Conservation (phyloP, 2,797 vertebrate species). For the Platalea minor region DNA sequence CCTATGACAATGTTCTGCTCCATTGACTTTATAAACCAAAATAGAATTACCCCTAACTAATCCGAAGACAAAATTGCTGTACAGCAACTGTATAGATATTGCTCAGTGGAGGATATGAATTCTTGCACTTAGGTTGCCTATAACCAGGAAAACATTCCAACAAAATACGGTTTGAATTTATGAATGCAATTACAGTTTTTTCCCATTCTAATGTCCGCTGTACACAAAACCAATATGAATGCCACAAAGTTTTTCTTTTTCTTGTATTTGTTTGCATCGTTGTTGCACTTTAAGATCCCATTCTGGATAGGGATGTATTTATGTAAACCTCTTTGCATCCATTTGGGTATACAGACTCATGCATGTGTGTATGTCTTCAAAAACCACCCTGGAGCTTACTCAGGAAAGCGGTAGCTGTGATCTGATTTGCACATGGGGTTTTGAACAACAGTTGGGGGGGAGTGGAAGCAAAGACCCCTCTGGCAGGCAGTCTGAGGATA, state of each 20-base stretch:
- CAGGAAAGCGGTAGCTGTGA: neutral
- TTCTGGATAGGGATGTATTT: neutral
- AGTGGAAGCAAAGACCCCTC: neutral
- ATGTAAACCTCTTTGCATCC: neutral
- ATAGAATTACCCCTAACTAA: constrained; percentile 53
- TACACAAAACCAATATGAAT: neutral
- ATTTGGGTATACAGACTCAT: neutral
- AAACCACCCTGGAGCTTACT: neutral
- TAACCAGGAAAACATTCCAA: neutral
- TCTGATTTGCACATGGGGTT: neutral
- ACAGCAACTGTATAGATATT: neutral
- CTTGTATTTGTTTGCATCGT: neutral
- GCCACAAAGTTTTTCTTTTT: neutral
- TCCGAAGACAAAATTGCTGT: neutral
- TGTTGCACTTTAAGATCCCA: neutral
- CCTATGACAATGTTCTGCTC: constrained; percentile 33
- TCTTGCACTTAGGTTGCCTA: neutral
- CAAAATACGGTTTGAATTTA: neutral
- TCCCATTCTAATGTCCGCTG: neutral
- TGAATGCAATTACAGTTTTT: neutral
- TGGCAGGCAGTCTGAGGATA: neutral
- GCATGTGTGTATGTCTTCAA: neutral
- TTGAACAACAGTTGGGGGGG: neutral
- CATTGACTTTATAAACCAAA: constrained; percentile 61
- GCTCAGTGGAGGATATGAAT: neutral